Base-by-base conservation (phyloP, 1,140 invertebrate species). In the Gonatopus flavifemur region DNA sequence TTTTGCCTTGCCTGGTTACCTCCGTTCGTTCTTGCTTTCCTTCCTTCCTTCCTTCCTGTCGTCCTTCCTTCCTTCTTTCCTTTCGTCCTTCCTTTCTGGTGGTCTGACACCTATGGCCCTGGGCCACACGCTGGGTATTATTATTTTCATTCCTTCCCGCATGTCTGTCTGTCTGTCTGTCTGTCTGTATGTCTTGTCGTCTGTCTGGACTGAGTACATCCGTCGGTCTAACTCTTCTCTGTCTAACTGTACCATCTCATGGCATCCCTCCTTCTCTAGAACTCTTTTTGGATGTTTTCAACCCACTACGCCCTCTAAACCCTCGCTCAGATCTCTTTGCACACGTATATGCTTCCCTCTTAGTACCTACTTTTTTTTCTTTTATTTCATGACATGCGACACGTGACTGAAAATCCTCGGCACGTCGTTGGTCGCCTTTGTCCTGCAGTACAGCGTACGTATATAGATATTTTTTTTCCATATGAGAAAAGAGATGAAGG, bases 131-230 rank as follows among this genome's bases (percentile, higher is more conserved):
- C 56, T 50, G 52, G 55, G 47, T 67, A 69, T 72, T 72, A 72
- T 70, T 72, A 72, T 72, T 72, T 69, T 69, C 69, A 71, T 70
- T 71, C 63, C 69, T 71, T 71, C 62, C 60, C 64, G 63, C 59
- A 60, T 57, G 57, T 67, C 62, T 63, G 62, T 57, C 64, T 59
- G 61, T 25, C 58, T 20, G 31, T 36, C 62, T 58, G 55, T 62
- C 62, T 64, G 63, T 60, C 61, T 59, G n/a, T 46, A 55, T 39
- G 44, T 55, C 36, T 37, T 50, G 47, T 52, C 50, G 47, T 42
- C 20, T 21, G 22, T 38, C 19, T 3, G 25, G n/a, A n/a, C n/a
- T n/a, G n/a, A n/a, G n/a, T 32, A 19, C 43, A 28, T 32, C 36
- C 44, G 16, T 48, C 45, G 35, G 50, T 30, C 31, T 49, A 31